phyloP scores from a whole-genome alignment of 2,113 vertebrate genomes.

The Gorsachius goisagi region DNA sequence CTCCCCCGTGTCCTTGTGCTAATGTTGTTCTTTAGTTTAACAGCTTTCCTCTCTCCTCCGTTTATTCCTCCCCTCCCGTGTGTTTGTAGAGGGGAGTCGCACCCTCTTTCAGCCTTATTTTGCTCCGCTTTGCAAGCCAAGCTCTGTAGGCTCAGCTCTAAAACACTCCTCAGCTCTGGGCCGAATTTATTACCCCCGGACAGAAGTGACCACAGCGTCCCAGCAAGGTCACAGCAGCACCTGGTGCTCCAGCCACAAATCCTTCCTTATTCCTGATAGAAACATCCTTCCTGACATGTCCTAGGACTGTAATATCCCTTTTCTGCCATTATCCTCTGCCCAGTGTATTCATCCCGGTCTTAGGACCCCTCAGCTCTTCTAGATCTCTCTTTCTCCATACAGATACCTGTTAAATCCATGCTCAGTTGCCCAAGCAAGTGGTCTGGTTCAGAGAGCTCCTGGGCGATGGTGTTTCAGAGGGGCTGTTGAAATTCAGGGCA shows the following conservation, averaged over 20 bases:
- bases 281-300: not conserved
- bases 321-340: not conserved
- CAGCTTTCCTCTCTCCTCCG: not conserved
- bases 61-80: not conserved
- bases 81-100: not conserved
- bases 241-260: not conserved
- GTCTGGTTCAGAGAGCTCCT: not conserved
- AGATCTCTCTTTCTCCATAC: not conserved
- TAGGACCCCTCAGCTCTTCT: fast-evolving
- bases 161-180: not conserved
- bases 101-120: not conserved
- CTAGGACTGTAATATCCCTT: not conserved
- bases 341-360: not conserved
- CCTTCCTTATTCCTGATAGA: not conserved
- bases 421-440: not conserved
- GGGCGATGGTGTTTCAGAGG: fast-evolving
- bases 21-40: not conserved
- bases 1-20: not conserved
- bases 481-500: not conserved
- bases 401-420: not conserved
- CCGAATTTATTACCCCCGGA: not conserved
- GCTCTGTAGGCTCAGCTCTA: not conserved
- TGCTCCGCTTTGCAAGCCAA: not conserved
- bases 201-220: not conserved
- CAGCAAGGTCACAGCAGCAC: not conserved